Conservation (phyloP, 2,797 vertebrate species). For the Cossypha dichroa region DNA sequence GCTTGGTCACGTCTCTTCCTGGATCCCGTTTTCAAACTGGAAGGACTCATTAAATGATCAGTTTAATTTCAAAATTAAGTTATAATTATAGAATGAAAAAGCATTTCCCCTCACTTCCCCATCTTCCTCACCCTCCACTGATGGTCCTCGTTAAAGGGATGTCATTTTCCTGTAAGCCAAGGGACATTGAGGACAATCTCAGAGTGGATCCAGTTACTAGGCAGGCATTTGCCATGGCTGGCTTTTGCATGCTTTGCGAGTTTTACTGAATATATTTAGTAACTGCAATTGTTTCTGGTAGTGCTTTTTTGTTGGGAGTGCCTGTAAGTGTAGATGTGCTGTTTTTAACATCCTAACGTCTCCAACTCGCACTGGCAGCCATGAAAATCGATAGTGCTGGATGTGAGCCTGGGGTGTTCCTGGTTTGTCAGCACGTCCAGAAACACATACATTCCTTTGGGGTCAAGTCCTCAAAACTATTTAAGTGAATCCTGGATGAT, state of each 20-base stretch:
- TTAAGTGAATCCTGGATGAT: neutral
- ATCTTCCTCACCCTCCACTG: neutral
- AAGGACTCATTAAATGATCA: neutral
- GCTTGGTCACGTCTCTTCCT: neutral
- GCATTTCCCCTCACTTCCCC: neutral
- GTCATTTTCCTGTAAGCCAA: neutral
- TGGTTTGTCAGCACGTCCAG: neutral
- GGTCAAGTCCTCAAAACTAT: neutral
- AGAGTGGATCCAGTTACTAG: neutral
- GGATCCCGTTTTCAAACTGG: neutral
- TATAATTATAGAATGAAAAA: neutral
- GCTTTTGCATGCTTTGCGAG: neutral
- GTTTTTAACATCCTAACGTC: neutral
- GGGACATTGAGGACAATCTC: neutral
- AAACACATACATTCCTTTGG: neutral
- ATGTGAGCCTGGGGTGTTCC: neutral
- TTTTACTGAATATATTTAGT: slow-evolving; percentile 40
- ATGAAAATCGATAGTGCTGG: neutral
- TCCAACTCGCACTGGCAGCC: neutral
- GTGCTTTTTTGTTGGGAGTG: neutral
- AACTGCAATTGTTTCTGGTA: slow-evolving; percentile 26
- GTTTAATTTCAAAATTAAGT: neutral
- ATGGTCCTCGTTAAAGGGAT: neutral
- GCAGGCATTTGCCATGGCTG: neutral
- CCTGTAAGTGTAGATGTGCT: neutral